Evolutionary conservation across 2,797 vertebrate species (phyloP), one percentile per base, ranked within the genome.

Genomic region (Sarcophilus harrisii): DNA sequence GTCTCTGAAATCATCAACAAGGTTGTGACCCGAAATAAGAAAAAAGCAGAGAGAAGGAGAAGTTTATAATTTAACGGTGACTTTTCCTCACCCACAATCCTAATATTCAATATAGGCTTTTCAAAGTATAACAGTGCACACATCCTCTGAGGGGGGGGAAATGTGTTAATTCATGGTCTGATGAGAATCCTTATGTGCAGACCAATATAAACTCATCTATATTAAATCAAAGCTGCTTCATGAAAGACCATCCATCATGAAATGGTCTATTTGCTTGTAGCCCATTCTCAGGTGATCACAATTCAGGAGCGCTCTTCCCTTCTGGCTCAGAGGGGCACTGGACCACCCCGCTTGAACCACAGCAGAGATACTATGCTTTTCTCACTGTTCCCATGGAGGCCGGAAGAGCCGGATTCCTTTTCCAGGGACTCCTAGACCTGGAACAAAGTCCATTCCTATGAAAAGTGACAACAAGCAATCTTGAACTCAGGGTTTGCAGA

Each of bases 71-170:
- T 96, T 95, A 57, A 95, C 54, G 38, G 10, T 91, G 92, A 96
- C 58, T 97, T 97, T 95, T 89, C 93, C 90, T 95, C 90, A 58
- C 5, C n/a, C 30, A 66, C 32, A 93, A 96, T 97, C 96, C 96
- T 97, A 97, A 96, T 97, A 95, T 94, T 96, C 91, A 91, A 87
- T 45, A 87, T 94, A 94, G 95, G 60, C 57, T 94, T 95, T 93
- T 81, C 66, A 97, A 97, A 96, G 91, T 89, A 38, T 54, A 28
- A 92, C 45, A 95, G 91, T 32, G 96, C 95, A 96, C 95, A 45
- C 59, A 96, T 87, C 38, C 38, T 87, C 38, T 49, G 73, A 87
- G 73, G 62, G 94, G 94, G 95, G 91, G 93, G 93, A 94, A 96
- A 96, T 62, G 38, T 92, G 30, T 90, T 58, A 94, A 92, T 96